Evolutionary conservation across 2,113 vertebrate species (phyloP), one percentile per base, ranked within the genome.

Genomic region (Isichthys henryi): DNA sequence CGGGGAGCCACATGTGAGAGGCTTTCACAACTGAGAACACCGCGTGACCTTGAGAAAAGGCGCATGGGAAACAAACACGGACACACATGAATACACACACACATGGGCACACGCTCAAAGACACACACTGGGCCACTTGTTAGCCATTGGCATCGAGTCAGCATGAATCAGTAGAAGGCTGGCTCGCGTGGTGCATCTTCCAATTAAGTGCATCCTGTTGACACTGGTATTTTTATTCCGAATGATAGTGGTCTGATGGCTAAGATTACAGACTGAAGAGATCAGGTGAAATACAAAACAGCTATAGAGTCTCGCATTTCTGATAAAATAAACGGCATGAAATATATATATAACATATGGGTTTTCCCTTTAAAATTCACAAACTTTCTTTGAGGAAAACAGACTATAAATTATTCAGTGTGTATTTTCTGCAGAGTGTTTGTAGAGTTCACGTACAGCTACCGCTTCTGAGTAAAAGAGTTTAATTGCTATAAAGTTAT

Each of bases 331-430:
- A 88, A 88, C 39, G n/a, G 21, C 52, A 87, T 35, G 43, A 86
- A 52, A 27, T 53, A 50, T 50, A 50, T 83, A 50, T 86, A 50
- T 86, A 86, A 5, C 84, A 86, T 87, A 39, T 87, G 27, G 27
- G 7, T 88, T 45, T 87, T 88, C 70, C 19, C 87, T 46, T 70
- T 88, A 39, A 66, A 87, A n/a, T 6, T 39, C 53, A 46, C 35
- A 13, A 43, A 19, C 43, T 43, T 19, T 66, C 87, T 66, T 58
- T 58, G 86, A 87, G 52, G 50, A 66, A 66, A 88, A 58, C 58
- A n/a, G 23, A 48, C 87, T 46, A 70, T 88, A 48, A 88, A 88
- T 88, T 39, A 88, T 88, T 46, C 50, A 70, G 13, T 87, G 27
- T 49, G 27, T 87, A 31, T 56, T 87, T 53, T 19, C 56, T 11